A percentile compares a stretch with the other conserved stretches of the same genome.
These are phyloP conservation scores for Bufotes viridis DNA, from an alignment of 2,797 vertebrate species.

Conservation along the genomic window DNA sequence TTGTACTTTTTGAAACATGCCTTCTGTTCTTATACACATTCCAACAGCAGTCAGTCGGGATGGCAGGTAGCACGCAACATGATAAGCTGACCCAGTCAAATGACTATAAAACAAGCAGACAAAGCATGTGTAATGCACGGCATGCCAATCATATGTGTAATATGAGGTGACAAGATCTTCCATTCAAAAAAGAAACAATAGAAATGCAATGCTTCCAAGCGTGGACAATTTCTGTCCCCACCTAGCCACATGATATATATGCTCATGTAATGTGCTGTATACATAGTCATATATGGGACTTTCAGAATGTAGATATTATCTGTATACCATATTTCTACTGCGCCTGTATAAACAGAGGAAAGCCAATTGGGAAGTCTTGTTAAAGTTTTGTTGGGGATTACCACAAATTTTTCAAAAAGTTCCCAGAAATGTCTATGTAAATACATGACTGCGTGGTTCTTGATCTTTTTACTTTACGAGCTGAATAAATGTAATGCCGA, in stretches of 20 bases:
- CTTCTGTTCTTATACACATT: background rate
- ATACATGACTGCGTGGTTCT: background rate
- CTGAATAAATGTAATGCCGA: conserved; percentile 58
- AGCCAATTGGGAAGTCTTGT: background rate
- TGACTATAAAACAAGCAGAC: background rate
- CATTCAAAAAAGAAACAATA: background rate
- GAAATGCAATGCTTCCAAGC: conserved; percentile 4
- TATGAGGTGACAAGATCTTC: conserved; percentile 35
- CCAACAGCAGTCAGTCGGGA: background rate
- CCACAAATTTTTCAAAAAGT: background rate
- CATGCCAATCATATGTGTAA: conserved; percentile 1
- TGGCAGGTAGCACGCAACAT: background rate
- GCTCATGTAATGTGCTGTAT: background rate
- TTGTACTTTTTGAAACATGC: background rate
- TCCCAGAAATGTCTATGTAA: conserved; percentile 43
- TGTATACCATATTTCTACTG: background rate
- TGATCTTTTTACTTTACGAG: conserved; percentile 8
- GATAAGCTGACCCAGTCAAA: background rate
- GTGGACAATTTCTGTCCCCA: background rate
- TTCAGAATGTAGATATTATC: background rate
- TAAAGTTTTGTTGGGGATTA: background rate
- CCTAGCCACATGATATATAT: conserved; percentile 28
- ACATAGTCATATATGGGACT: conserved; percentile 37
- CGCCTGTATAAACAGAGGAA: background rate
- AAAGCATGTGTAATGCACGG: conserved; percentile 12